Evolutionary conservation across 2,113 vertebrate species (phyloP).

Genomic region (Carassius auratus): DNA sequence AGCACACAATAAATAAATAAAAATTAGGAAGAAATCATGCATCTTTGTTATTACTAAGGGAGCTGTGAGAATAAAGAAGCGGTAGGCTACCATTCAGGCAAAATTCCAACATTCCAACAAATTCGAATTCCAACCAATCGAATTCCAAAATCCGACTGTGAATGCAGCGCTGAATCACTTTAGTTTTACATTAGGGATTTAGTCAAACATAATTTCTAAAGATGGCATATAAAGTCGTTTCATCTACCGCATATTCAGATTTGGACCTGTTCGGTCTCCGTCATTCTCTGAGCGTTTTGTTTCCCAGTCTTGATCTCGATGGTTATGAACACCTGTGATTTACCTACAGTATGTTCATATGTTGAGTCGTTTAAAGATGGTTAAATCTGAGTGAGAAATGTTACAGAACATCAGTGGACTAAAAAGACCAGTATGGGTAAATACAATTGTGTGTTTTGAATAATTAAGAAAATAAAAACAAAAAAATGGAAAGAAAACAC

Average conservation of each 20-base stretch:
- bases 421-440: conserved; percentile 70
- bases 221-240: not conserved
- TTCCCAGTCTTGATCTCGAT: conserved; percentile 59
- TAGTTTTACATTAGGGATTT: not conserved
- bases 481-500: conserved; percentile 60
- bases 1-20: no score
- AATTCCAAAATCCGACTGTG: not conserved
- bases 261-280: not conserved
- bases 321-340: conserved; percentile 58
- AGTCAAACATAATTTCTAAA: not conserved
- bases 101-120: no score
- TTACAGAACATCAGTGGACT: conserved; percentile 67
- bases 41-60: no score
- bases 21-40: no score
- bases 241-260: conserved; percentile 22
- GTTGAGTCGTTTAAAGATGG: conserved; percentile 64
- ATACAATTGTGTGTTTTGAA: conserved; percentile 75
- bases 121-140: not conserved
- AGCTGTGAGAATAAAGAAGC: not conserved
- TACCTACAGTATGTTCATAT: conserved; percentile 57
- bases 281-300: conserved; percentile 53
- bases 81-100: not conserved
- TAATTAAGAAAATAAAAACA: conserved; percentile 74
- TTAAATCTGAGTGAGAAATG: conserved; percentile 66
- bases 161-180: not conserved